Base-by-base conservation (phyloP, 1,140 invertebrate species). In the Trichogramma pretiosum region DNA sequence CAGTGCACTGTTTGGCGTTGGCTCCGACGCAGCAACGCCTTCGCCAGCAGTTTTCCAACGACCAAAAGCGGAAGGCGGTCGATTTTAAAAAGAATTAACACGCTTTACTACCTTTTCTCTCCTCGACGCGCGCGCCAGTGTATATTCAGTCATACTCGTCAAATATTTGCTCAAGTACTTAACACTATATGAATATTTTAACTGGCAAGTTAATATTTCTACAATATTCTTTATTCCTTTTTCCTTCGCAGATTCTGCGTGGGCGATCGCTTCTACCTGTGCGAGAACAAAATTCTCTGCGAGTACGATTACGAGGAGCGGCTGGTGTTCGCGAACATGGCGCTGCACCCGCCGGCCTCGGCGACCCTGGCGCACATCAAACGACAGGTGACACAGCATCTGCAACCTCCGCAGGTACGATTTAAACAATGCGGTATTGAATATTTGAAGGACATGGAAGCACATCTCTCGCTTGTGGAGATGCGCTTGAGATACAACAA, bases 301-400 rank as follows among this genome's bases (percentile, higher is more conserved):
- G 88, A 93, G 66, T 90, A 91, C 67, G 90, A 95, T 70, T 94
- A 93, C 71, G 88, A 93, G 67, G 90, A 93, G 67, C 72, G 88
- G 57, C 77, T 90, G 67, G 83, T 90, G 46, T 93, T 90, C 64
- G 88, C 89, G 19, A 89, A 82, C 68, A 85, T 91, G 81, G 83
- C 84, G n/a, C 83, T 87, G 57, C 88, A 89, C 67, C 87, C 88
- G 35, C 87, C 81, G 33, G 61, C 63, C 2, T 68, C 63, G 21
- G 66, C 82, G 57, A 86, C 84, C 33, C 70, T 92, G 53, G 87
- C 87, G 23, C 87, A 91, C 68, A 84, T 92, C 62, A 85, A 89
- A 70, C 76, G 85, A 67, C 87, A 91, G 76, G 84, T 88, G 63
- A 84, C 78, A 67, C 82, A 82, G 63, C 81, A 82, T 62, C 72